phyloP scores from a whole-genome alignment of 2,888 invertebrate genomes.

The Erynnis tages region DNA sequence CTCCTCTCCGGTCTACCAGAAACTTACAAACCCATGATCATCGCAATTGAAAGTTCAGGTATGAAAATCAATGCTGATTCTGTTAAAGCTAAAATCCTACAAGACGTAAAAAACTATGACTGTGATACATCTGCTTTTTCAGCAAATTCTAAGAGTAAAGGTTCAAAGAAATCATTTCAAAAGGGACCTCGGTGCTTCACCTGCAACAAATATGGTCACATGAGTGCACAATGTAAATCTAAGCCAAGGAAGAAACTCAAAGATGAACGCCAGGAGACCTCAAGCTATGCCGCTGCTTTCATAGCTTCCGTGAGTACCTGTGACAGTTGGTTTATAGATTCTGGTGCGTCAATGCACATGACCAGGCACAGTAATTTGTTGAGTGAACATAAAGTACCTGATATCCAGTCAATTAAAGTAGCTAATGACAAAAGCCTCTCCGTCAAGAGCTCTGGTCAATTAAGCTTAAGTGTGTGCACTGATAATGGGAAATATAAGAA shows the following conservation, averaged over 20 bases:
- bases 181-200: background rate
- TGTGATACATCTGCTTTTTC: background rate
- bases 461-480: constrained; percentile 20
- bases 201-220: background rate
- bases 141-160: background rate
- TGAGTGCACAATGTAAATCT: background rate
- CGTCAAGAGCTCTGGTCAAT: constrained; percentile 26
- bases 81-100: background rate
- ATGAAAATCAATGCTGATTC: background rate
- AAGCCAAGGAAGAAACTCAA: background rate
- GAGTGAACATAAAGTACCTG: background rate
- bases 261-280: background rate
- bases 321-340: constrained; percentile 3
- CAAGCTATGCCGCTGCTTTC: constrained; percentile 1
- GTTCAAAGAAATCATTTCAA: background rate
- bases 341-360: constrained; percentile 6
- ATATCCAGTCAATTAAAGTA: constrained; percentile 23
- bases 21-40: background rate
- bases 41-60: background rate
- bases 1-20: background rate
- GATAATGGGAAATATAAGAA: constrained; percentile 18
- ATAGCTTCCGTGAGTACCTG: background rate
- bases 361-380: background rate
- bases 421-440: constrained; percentile 30
- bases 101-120: background rate